Percentiles rank a stretch among this genome's conserved stretches.
Conservation (phyloP, 2,797 vertebrate species). For the Lutjanus argentimaculatus region DNA sequence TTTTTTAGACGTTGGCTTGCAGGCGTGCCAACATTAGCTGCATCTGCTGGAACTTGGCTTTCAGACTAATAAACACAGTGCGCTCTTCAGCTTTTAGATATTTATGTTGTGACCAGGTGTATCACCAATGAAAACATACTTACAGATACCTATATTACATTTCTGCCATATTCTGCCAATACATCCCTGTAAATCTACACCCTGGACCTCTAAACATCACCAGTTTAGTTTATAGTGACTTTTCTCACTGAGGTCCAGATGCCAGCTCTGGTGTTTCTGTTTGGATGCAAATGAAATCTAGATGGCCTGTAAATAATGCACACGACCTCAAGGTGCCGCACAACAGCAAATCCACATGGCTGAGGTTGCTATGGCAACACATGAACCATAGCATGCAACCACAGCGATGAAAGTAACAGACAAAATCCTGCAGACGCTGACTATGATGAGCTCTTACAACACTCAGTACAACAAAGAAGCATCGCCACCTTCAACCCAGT, state of each 20-base stretch:
- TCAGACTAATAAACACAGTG: too few species aligned
- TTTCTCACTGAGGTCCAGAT: not conserved
- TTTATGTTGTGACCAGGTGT: too few species aligned
- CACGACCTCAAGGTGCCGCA: conserved; percentile 7
- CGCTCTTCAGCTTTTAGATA: too few species aligned
- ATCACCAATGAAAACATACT: too few species aligned
- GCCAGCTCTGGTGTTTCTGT: not conserved
- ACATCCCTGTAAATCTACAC: too few species aligned
- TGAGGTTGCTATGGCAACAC: conserved; percentile 8
- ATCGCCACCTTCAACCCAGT: not conserved
- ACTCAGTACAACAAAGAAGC: not conserved
- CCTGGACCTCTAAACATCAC: too few species aligned
- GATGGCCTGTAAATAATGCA: conserved; percentile 19
- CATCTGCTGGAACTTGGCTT: too few species aligned
- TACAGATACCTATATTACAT: too few species aligned
- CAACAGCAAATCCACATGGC: not conserved
- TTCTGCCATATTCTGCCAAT: too few species aligned
- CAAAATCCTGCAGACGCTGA: not conserved
- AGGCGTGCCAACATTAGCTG: too few species aligned
- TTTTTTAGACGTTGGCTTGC: too few species aligned
- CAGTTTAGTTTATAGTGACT: conserved; percentile 9
- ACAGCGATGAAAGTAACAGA: not conserved
- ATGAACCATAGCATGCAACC: not conserved
- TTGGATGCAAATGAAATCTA: conserved; percentile 5
- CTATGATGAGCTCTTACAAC: not conserved